These are phyloP conservation scores for Leptopilina clavipes DNA, from an alignment of 1,140 invertebrate genomes.

Conservation along the genomic window DNA sequence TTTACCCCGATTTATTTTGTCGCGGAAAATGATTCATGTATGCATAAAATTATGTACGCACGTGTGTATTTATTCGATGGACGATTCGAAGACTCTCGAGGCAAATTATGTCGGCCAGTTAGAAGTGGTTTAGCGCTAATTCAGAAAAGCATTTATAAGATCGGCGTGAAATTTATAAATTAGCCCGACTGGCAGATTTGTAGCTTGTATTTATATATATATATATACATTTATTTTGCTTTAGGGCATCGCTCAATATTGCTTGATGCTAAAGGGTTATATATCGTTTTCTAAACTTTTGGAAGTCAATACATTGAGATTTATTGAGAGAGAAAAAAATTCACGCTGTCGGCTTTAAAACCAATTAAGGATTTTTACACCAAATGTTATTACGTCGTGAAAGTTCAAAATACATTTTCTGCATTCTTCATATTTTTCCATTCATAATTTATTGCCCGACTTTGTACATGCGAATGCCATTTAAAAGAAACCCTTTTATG, in stretches of 20 bases:
- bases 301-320: neutral
- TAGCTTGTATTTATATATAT: conserved; percentile 61
- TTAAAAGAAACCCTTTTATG: too few species aligned
- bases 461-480: too few species aligned
- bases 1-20: conserved; percentile 20
- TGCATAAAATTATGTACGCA: conserved; percentile 20
- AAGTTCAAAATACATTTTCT: too few species aligned
- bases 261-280: conserved; percentile 54
- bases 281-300: neutral
- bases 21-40: conserved; percentile 22
- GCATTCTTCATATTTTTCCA: too few species aligned
- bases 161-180: conserved; percentile 71
- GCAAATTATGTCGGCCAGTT: conserved; percentile 59
- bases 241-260: conserved; percentile 56
- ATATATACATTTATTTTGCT: conserved; percentile 64
- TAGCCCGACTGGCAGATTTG: conserved; percentile 68
- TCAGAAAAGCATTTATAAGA: conserved; percentile 69
- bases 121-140: conserved; percentile 69
- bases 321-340: too few species aligned
- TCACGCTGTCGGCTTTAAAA: too few species aligned
- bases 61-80: conserved; percentile 21
- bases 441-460: too few species aligned
- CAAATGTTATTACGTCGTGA: too few species aligned
- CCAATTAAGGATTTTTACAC: too few species aligned
- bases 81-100: conserved; percentile 37